Evolutionary conservation across 2,888 invertebrate species (phyloP), one percentile per base, ranked within the genome.

Genomic region (Torymus aiolomorphi): DNA sequence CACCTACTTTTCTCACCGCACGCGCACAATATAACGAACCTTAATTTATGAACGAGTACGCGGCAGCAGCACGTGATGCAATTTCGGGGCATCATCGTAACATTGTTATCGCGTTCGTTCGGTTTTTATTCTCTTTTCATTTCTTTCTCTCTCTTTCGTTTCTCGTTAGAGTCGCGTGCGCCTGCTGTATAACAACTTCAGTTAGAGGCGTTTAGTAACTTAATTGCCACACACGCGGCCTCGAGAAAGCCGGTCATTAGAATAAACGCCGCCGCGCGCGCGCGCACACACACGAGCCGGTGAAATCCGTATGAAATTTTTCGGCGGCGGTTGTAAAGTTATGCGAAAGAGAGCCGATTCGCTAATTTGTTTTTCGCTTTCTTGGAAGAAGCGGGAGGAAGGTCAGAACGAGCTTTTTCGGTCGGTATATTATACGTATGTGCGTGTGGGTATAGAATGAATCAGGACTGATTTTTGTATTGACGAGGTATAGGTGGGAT

Each of bases 41-140:
- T 67, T 62, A 66, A 70, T 74, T 61, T 71, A 76, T 57, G 70
- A 56, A 73, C 31, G 42, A 56, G 54, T 4, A 57, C 52, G 52
- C 12, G 4, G 20, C 56, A 14, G 18, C 49, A 20, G 2, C 75
- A 12, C 4, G 42, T 76, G 63, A 52, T 63, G 74, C 63, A 69
- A 72, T 20, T 20, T 20, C 20, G 20, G 20, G 1, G 20, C 20
- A 20, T 20, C 42, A 16, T 20, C 18, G 42, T 24, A 65, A 59
- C 52, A 12, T 52, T 14, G 16, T 67, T 83, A 88, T 86, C 84
- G 84, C 71, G 88, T 84, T 85, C 85, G 79, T 81, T 63, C 65
- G 70, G 57, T 16, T 49, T 76, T 62, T 8, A 52, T 61, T 52
- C n/a, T 72, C 81, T 86, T 84, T 83, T 74, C 72, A 56, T 73